Evolutionary conservation across 2,888 invertebrate genomes (phyloP).

Genomic region (Oxyteleia sp.): DNA sequence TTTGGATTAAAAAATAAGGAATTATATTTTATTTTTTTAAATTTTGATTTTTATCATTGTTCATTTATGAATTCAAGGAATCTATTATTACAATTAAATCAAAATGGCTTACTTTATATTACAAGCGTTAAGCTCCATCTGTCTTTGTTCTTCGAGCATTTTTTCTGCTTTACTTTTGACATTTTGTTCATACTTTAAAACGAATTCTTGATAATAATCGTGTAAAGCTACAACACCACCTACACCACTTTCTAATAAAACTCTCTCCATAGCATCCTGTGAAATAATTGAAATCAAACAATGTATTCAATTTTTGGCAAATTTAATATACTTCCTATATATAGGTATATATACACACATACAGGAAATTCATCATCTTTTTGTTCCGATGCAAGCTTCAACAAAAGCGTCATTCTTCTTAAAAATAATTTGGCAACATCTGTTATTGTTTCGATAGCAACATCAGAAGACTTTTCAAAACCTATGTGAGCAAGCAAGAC

Average conservation of each 20-base stretch:
- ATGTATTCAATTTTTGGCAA: too few relatives aligned
- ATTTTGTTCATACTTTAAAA: conserved; percentile 83
- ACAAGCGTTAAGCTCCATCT: conserved; percentile 80
- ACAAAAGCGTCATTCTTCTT: conserved; percentile 87
- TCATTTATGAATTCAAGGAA: too few relatives aligned
- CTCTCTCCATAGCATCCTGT: conserved; percentile 90
- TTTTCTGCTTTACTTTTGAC: conserved; percentile 81
- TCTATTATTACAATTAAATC: conserved; percentile 5
- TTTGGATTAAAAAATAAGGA: too few relatives aligned
- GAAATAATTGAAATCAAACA: too few relatives aligned
- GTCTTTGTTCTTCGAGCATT: conserved; percentile 82
- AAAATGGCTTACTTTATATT: conserved; percentile 79
- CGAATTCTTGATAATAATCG: conserved; percentile 89
- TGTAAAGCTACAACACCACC: conserved; percentile 89
- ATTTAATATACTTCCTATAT: too few relatives aligned
- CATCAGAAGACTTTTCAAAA: conserved; percentile 88
- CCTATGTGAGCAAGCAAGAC: conserved; percentile 89
- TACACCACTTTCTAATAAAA: conserved; percentile 89
- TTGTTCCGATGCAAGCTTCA: conserved; percentile 89
- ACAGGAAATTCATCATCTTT: conserved; percentile 89
- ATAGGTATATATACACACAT: conserved; percentile 77
- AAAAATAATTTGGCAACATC: conserved; percentile 88
- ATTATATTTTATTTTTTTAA: too few relatives aligned
- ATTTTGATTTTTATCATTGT: too few relatives aligned
- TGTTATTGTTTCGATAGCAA: conserved; percentile 88